Base-by-base conservation (phyloP, 2,888 invertebrate species). In the Augochlorella aurata region DNA sequence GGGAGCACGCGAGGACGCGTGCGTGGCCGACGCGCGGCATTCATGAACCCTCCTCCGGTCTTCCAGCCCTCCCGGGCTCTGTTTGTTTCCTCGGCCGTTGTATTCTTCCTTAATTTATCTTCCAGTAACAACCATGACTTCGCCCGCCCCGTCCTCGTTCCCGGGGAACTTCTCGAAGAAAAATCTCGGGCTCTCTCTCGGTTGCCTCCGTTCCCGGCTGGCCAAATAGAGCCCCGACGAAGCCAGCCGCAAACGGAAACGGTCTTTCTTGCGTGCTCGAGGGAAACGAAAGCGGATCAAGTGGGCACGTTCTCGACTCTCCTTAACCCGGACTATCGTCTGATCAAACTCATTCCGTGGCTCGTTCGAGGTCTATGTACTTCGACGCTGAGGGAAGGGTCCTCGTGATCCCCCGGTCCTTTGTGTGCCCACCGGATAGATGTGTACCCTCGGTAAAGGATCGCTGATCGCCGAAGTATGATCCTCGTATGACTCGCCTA, bases 1-100 rank as follows among this genome's bases (percentile, higher is more conserved):
- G 74, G 24, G 45, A 74, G 45, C 88, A 88, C 88, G 88, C 88
- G 81, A 87, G 75, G 78, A 83, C 74, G 81, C 80, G 86, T 84
- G 87, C 82, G 72, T 81, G 79, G 52, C 75, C 74, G 66, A 58
- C 65, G 44, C 69, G 14, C 54, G 44, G 74, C 77, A 68, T 85
- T 86, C 77, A 73, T 70, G 58, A 82, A 80, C 73, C 75, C 81
- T 77, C 81, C 45, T 44, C 67, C 66, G 44, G 44, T 73, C 75
- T 21, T n/a, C 47, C 63, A 29, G 0, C 58, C n/a, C 49, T 50
- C 29, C 18, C 58, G 58, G 47, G 44, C 75, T 75, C 72, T 50
- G 73, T 78, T 78, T 70, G 66, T 70, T 75, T 71, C 73, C 77
- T 44, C 45, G 44, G 45, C 74, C 29, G 50, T 58, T 69, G 47